Evolutionary conservation across 2,113 vertebrate genomes (phyloP).

Genomic region (Petaurus breviceps): DNA sequence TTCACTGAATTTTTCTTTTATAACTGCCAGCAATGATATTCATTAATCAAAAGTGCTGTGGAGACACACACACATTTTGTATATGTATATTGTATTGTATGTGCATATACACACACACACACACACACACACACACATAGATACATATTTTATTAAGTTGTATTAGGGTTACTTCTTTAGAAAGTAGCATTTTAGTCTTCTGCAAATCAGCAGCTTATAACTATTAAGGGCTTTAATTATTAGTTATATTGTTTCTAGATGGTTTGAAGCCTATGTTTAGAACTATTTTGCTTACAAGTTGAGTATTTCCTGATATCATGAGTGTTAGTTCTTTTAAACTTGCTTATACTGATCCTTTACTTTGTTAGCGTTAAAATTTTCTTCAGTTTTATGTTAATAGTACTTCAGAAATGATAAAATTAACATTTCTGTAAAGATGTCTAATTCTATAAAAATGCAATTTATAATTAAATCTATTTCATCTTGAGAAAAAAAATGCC

Average conservation of each 20-base stretch:
- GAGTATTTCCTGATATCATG: slow-evolving; percentile 75
- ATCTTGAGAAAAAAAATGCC: slow-evolving; percentile 68
- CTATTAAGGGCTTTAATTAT: slow-evolving; percentile 64
- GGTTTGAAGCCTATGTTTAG: slow-evolving; percentile 65
- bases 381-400: slow-evolving; percentile 85
- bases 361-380: slow-evolving; percentile 83
- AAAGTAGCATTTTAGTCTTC: slow-evolving; percentile 69
- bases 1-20: slow-evolving; percentile 47
- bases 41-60: slow-evolving; percentile 60
- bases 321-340: slow-evolving; percentile 76
- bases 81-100: too few species aligned
- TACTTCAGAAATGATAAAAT: slow-evolving; percentile 80
- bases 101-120: too few species aligned
- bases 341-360: slow-evolving; percentile 85
- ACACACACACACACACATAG: too few species aligned
- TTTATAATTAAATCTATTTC: slow-evolving; percentile 75
- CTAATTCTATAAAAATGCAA: slow-evolving; percentile 72
- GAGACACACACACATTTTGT: not conserved
- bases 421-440: slow-evolving; percentile 80
- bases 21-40: slow-evolving; percentile 68
- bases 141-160: slow-evolving; percentile 13
- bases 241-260: slow-evolving; percentile 71
- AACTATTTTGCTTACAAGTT: slow-evolving; percentile 75
- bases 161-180: slow-evolving; percentile 43
- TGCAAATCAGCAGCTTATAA: slow-evolving; percentile 44